Conservation (phyloP, 2,113 vertebrate species). For the Nannobrachium achirus region DNA sequence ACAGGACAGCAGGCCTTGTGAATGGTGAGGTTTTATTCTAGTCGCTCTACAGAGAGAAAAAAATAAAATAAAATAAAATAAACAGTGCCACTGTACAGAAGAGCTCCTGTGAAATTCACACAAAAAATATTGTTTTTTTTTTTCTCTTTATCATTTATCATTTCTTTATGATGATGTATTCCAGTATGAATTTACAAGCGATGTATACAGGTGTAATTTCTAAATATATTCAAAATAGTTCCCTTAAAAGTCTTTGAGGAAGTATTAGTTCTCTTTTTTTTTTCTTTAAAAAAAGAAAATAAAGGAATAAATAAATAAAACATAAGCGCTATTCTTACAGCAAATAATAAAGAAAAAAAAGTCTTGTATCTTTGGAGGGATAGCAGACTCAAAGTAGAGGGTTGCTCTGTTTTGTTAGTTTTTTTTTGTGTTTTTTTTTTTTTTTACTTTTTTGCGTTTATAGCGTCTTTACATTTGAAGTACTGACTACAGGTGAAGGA, state of each 20-base stretch:
- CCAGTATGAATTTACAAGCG: conserved; percentile 83
- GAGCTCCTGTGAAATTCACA: conserved; percentile 81
- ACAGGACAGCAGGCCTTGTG: conserved; percentile 77
- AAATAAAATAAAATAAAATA: conserved; percentile 16
- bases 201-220: conserved; percentile 81
- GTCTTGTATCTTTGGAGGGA: conserved; percentile 81
- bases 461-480: conserved; percentile 67
- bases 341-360: conserved; percentile 78
- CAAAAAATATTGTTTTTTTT: conserved; percentile 81
- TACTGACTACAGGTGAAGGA: conserved; percentile 70
- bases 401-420: conserved; percentile 50
- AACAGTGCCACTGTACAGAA: conserved; percentile 82
- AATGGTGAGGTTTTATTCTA: conserved; percentile 81
- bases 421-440: conserved; percentile 54
- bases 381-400: conserved; percentile 75
- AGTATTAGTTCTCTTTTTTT: conserved; percentile 58
- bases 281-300: conserved; percentile 36
- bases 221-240: conserved; percentile 86
- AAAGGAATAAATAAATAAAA: conserved; percentile 30
- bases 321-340: conserved; percentile 78
- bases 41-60: conserved; percentile 76
- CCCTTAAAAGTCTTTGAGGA: conserved; percentile 79
- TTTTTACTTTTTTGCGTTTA: conserved; percentile 53
- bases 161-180: conserved; percentile 79
- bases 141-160: conserved; percentile 79